Evolutionary conservation across 2,888 invertebrate species (phyloP), one percentile per base, ranked within the genome.

Genomic region (Drosophila koepferae): DNA sequence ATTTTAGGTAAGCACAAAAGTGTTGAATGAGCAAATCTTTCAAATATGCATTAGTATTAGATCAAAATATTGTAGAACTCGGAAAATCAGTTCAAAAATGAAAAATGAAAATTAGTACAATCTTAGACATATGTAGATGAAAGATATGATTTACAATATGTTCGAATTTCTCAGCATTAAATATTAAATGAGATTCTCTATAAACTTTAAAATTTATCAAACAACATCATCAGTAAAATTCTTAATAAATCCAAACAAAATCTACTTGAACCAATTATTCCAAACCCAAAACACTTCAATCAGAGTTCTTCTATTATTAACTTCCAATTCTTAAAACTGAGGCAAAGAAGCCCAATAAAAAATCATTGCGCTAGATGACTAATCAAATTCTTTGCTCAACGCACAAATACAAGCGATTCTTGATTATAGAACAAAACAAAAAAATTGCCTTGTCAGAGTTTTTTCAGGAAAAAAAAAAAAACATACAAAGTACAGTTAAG

Each of bases 371-470:
- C 10, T 9, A 40, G 60, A 63, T 77, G 79, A 77, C 70, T 70
- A 41, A 66, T 44, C 63, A 74, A 16, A 53, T 79, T 74, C 40
- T 46, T 23, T 51, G 63, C 23, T 18, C 48, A 55, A 53, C 41
- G n/a, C n/a, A 18, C 23, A 51, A n/a, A 60, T 41, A 46, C 44
- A 40, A 58, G 12, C 36, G n/a, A 44, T 44, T 38, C 18, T 65
- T 62, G 54, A 72, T 62, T 65, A 56, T 46, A 41, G 41, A 16
- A 20, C 66, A 34, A 31, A 5, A 18, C 28, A 12, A 58, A 79
- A 79, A 40, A n/a, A 23, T 60, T 60, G 56, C 63, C 16, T 48
- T 40, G 77, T 60, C 61, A 60, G 63, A 59, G n/a, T 28, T 60
- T 38, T 56, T 20, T 49, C 31, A 1, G 14, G 1, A 10, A 51